Percentiles rank a stretch among this genome's conserved stretches.
Evolutionary conservation across 2,113 vertebrate genomes (phyloP).

Genomic region (Gobiocypris rarus): DNA sequence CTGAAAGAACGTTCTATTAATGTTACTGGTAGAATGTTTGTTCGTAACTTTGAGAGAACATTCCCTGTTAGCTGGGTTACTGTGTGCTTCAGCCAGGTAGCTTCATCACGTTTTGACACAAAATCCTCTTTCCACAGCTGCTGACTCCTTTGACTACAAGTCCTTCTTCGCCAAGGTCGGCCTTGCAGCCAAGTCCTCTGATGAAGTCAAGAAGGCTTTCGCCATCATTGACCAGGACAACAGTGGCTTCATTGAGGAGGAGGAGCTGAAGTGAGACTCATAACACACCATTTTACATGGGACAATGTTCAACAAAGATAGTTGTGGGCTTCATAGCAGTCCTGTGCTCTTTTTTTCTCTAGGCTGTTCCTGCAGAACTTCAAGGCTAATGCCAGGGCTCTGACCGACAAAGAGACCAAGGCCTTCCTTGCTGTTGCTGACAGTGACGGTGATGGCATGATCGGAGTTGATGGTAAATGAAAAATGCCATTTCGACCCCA

Average conservation of each 20-base stretch:
- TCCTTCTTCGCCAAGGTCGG: conserved; percentile 76
- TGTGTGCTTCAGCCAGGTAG: background rate
- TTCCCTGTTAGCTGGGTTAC: too few species aligned
- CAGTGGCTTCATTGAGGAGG: conserved; percentile 84
- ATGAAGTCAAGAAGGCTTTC: conserved; percentile 78
- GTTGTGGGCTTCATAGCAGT: background rate
- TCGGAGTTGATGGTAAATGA: conserved; percentile 75
- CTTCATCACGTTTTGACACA: background rate
- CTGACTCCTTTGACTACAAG: conserved; percentile 77
- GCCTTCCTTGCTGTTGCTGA: conserved; percentile 77
- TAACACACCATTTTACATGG: background rate
- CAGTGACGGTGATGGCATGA: conserved; percentile 80
- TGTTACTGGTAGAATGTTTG: too few species aligned
- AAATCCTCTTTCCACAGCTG: conserved; percentile 60
- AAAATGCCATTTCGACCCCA: conserved; percentile 24
- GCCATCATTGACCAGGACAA: conserved; percentile 80
- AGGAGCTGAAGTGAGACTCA: conserved; percentile 78
- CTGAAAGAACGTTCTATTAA: too few species aligned
- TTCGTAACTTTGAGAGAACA: too few species aligned
- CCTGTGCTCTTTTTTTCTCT: conserved; percentile 17
- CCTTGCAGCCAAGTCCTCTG: conserved; percentile 69
- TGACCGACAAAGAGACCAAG: conserved; percentile 79
- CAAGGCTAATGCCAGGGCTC: conserved; percentile 69
- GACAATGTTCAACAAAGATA: background rate
- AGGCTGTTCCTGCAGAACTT: conserved; percentile 84